A percentile compares a stretch with the other conserved stretches of the same genome.
These are phyloP conservation scores for Mixornis gularis DNA, from an alignment of 2,113 vertebrate genomes.

Conservation along the genomic window DNA sequence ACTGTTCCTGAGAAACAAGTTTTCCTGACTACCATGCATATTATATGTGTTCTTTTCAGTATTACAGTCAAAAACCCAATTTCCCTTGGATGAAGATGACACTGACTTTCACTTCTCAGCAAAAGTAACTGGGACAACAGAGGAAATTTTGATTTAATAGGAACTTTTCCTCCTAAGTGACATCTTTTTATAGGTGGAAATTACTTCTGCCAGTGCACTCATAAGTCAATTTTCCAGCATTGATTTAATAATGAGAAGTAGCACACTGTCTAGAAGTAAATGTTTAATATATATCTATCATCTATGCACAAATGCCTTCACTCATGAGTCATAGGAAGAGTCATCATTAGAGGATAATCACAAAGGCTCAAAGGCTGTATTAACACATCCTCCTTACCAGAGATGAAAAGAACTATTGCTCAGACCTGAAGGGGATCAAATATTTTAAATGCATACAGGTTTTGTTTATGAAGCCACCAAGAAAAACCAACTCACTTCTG, in stretches of 20 bases:
- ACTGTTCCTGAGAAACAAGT: background rate
- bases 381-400: background rate
- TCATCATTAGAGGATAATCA: background rate
- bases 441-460: background rate
- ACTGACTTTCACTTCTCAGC: background rate
- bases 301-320: constrained; percentile 7
- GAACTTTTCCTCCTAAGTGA: constrained; percentile 24
- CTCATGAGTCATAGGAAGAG: background rate
- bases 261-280: constrained; percentile 25
- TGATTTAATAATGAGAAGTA: constrained; percentile 52
- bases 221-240: background rate
- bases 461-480: background rate
- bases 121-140: background rate
- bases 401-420: background rate
- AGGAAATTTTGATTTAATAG: constrained; percentile 32
- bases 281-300: constrained; percentile 29
- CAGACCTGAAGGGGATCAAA: background rate
- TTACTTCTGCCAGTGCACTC: constrained; percentile 37
- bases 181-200: constrained; percentile 46
- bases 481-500: background rate
- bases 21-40: background rate
- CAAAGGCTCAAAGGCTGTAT: background rate
- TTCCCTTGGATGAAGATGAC: constrained; percentile 6
- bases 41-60: background rate
- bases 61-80: background rate